Evolutionary conservation across 2,113 vertebrate species (phyloP), one percentile per base, ranked within the genome.

Genomic region (Bos indicus): DNA sequence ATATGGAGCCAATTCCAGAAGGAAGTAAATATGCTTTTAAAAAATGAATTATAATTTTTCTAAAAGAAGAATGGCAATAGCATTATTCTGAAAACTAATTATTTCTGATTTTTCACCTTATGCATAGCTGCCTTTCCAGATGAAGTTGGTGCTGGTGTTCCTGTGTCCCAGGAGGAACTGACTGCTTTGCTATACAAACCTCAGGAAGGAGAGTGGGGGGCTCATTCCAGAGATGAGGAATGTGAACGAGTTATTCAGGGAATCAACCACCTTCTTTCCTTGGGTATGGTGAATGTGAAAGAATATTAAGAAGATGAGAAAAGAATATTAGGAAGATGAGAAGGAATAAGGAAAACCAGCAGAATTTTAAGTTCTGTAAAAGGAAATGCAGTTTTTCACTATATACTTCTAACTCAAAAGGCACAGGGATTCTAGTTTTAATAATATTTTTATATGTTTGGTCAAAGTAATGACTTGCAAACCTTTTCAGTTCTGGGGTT

Each of bases 1-100:
- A 99, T 98, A 99, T 99, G 99, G 99, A 99, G 82, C 99, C 99
- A 4, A 99, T 99, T 99, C 99, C 99, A 95, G 99, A 99, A 98
- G 99, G 99, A 99, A 99, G 99, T 99, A 98, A 98, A 99, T 98
- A 98, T 96, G 59, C 86, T 93, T 94, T 77, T 98, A 46, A 64
- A 95, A 86, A 86, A 91, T 97, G 59, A 88, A 54, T 74, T 94
- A 13, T 86, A 91, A 36, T 97, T 97, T 23, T 92, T 87, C 8
- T 90, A 14, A 87, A 83, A 96, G 40, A 48, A 94, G 92, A 95
- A 74, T 56, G 19, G 9, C 62, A 71, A 6, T 52, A 23, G 8
- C 25, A 30, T 98, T 56, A 59, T 90, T 80, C 26, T 98, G 33
- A 67, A 94, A 51, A 83, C 94, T 98, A 46, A 98, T 88, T 48